Conservation (phyloP, 2,113 vertebrate genomes). For the Pelvicachromis taeniatus region DNA sequence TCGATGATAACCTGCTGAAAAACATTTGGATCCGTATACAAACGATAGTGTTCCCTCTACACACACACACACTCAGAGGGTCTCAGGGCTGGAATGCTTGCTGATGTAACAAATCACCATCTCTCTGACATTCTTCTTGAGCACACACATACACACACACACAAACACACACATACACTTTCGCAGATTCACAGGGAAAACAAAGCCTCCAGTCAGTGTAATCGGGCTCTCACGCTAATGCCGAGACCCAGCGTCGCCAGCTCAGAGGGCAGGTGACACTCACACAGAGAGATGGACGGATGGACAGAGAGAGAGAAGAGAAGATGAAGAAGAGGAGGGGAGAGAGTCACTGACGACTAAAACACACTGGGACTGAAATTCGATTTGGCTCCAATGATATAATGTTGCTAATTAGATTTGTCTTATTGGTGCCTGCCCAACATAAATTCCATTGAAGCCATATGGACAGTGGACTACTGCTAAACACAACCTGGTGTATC, state of each 20-base stretch:
- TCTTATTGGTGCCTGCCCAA: slow-evolving; percentile 74
- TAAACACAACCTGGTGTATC: slow-evolving; percentile 15
- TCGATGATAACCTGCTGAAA: background rate
- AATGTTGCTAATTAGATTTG: slow-evolving; percentile 75
- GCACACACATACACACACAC: slow-evolving; percentile 1
- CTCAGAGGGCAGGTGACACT: slow-evolving; percentile 68
- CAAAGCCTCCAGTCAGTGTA: slow-evolving; percentile 69
- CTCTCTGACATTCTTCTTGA: slow-evolving; percentile 53
- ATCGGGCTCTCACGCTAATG: slow-evolving; percentile 66
- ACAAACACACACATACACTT: background rate
- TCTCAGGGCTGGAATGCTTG: slow-evolving; percentile 49
- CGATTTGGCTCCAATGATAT: slow-evolving; percentile 72
- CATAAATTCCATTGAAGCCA: slow-evolving; percentile 77
- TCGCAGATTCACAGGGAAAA: slow-evolving; percentile 61
- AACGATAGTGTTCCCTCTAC: background rate
- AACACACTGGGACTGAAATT: slow-evolving; percentile 68
- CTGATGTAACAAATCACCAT: slow-evolving; percentile 62
- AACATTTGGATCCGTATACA: background rate
- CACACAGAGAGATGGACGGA: slow-evolving; percentile 50
- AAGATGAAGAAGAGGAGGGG: background rate
- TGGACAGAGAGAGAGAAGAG: slow-evolving; percentile 10
- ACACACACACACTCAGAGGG: slow-evolving; percentile 11
- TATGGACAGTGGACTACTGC: slow-evolving; percentile 42
- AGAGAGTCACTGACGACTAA: slow-evolving; percentile 47
- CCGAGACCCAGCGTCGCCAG: slow-evolving; percentile 68